These are phyloP conservation scores for Ephestia elutella DNA, from an alignment of 1,140 invertebrate species.

Conservation along the genomic window DNA sequence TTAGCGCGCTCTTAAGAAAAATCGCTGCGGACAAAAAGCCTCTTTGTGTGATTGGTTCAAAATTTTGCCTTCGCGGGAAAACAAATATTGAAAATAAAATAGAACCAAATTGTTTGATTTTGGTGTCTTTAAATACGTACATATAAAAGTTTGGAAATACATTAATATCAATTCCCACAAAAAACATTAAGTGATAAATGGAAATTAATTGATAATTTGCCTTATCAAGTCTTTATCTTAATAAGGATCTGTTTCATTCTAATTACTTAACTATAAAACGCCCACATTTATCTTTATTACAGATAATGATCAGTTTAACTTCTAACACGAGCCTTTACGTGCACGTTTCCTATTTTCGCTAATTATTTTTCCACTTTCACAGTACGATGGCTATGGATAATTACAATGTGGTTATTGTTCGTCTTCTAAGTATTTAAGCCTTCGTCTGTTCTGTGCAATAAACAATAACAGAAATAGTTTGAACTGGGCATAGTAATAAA, in stretches of 20 bases:
- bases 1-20: not conserved
- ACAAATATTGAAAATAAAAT: too few relatives aligned
- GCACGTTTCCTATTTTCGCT: slow-evolving; percentile 1
- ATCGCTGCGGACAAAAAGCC: not conserved
- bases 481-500: too few relatives aligned
- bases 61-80: not conserved
- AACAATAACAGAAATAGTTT: not conserved
- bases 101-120: too few relatives aligned
- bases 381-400: not conserved
- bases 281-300: not conserved
- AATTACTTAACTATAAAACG: not conserved
- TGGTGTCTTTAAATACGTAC: too few relatives aligned
- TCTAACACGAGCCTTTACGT: not conserved
- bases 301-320: not conserved
- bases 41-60: not conserved
- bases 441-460: not conserved
- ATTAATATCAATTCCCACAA: too few relatives aligned
- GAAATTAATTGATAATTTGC: not conserved
- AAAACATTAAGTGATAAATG: too few relatives aligned
- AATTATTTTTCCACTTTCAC: not conserved
- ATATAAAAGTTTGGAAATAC: too few relatives aligned
- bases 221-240: not conserved
- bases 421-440: not conserved
- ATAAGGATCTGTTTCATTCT: not conserved
- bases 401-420: not conserved